Evolutionary conservation across 1,140 invertebrate species (phyloP).

Genomic region (Drepana arcuata): DNA sequence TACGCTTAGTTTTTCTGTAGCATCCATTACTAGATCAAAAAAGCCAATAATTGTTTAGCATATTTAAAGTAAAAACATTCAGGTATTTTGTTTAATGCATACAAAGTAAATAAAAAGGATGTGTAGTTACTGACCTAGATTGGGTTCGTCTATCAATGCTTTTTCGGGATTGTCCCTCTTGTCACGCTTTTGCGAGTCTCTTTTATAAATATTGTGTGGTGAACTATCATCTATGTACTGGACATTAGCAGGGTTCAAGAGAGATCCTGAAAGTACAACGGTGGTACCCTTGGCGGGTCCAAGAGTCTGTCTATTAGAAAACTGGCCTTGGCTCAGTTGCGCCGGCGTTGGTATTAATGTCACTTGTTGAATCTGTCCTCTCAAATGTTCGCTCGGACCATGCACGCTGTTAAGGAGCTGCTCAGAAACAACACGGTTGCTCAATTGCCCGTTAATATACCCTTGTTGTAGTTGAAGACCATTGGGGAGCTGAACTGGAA

Average conservation of each 20-base stretch:
- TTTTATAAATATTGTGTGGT: constrained; percentile 71
- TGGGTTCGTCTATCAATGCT: constrained; percentile 36
- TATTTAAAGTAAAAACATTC: too few species aligned
- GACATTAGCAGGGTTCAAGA: constrained; percentile 70
- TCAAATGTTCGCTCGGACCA: too few species aligned
- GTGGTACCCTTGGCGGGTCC: constrained; percentile 40
- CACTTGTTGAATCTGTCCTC: too few species aligned
- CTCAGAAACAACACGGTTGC: constrained; percentile 72
- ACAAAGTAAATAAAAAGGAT: too few species aligned
- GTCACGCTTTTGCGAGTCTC: constrained; percentile 61
- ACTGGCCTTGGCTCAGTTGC: constrained; percentile 17
- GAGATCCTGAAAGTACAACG: constrained; percentile 49
- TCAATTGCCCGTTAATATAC: constrained; percentile 75
- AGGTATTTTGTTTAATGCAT: too few species aligned
- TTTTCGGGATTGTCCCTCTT: constrained; percentile 70
- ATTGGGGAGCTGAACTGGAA: constrained; percentile 61
- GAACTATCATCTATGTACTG: constrained; percentile 74
- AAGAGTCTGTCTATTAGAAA: constrained; percentile 24
- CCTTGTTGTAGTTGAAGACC: constrained; percentile 70
- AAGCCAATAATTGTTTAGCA: too few species aligned
- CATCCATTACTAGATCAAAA: too few species aligned
- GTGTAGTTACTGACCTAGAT: too few species aligned
- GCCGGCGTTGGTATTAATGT: constrained; percentile 17
- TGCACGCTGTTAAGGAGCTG: constrained; percentile 67
- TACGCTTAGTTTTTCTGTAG: too few species aligned